Base-by-base conservation (phyloP, 2,797 vertebrate genomes). In the Artibeus jamaicensis region DNA sequence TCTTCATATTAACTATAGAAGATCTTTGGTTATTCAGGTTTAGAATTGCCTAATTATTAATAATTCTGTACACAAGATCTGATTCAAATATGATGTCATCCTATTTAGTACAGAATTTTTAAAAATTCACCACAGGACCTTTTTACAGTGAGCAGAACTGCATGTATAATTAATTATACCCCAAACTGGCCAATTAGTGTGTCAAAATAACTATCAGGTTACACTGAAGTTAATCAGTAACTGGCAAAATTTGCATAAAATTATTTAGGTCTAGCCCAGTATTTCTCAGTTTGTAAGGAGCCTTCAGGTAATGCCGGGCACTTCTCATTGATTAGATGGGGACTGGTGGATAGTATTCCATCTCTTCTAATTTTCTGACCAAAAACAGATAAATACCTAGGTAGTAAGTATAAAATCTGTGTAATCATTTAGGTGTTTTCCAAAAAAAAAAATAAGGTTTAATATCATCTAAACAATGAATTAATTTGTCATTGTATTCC, bases 21-120 rank as follows among this genome's bases (percentile, higher is more conserved):
- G 0, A 2, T 50, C 18, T 91, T 92, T 84, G 8, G 9, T 81
- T 89, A 16, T 73, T 95, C 18, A 67, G 37, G 4, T 7, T 65
- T 95, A 22, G 22, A 91, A 68, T 93, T 65, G 26, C 24, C n/a
- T 89, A 90, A 77, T 89, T 70, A 92, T 82, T 62, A 65, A 65
- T 65, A 65, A 65, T 32, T 65, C 29, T 65, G 29, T 73, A 9
- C 3, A 78, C 0, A 48, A 77, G 86, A 73, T 37, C 16, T 70
- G 89, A 82, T 74, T 91, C 79, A 90, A 86, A 86, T 89, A 32
- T 67, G 39, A 76, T 85, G 5, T 70, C 15, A 86, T 24, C 4
- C 2, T 71, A 93, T 91, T 95, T 89, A 95, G 11, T 26, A 29
- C 6, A 50, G 32, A 78, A 90, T 86, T 94, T 73, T 65, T 4